Base-by-base conservation (phyloP, 2,113 vertebrate genomes). In the Hippocampus mohnikei region DNA sequence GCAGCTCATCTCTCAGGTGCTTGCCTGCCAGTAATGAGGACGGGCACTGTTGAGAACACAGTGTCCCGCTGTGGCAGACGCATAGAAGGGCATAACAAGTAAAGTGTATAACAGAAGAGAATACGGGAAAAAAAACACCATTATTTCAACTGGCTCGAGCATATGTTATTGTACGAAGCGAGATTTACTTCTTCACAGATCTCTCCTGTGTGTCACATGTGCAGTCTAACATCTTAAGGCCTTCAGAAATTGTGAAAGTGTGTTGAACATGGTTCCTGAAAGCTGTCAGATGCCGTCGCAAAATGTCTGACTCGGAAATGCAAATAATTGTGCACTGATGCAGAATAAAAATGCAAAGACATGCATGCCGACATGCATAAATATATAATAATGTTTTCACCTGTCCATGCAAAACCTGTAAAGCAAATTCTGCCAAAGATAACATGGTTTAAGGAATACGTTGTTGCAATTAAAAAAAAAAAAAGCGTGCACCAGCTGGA, bases 1-100 rank as follows among this genome's bases (percentile, higher is more conserved):
- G 84, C 88, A 89, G 90, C 88, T 92, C 87, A 88, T 91, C 85
- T 90, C 87, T 87, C 88, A 88, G 86, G 87, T 91, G 86, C 88
- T 87, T 63, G 73, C 27, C 75, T 70, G 69, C 84, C 87, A 82
- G 89, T 93, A 90, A 90, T 90, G 85, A 92, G 90, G 85, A 84
- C 67, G 82, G 88, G 82, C 79, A 78, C 87, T 89, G 90, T 88
- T 88, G 86, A 83, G 1, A 85, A 69, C 74, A 71, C 72, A 8
- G 44, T 64, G 23, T 70, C 87, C 87, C 10, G 59, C 88, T 77
- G 88, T 37, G 86, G 66, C 75, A 85, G 83, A 87, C 79, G 81
- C 73, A 83, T 79, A 79, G 37, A 75, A 87, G 84, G 82, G 82
- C 72, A 80, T 88, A 87, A 87, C 85, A 85, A 90, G 84, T 71